Base-by-base conservation (phyloP, 2,797 vertebrate species). In the Sardinella longiceps region DNA sequence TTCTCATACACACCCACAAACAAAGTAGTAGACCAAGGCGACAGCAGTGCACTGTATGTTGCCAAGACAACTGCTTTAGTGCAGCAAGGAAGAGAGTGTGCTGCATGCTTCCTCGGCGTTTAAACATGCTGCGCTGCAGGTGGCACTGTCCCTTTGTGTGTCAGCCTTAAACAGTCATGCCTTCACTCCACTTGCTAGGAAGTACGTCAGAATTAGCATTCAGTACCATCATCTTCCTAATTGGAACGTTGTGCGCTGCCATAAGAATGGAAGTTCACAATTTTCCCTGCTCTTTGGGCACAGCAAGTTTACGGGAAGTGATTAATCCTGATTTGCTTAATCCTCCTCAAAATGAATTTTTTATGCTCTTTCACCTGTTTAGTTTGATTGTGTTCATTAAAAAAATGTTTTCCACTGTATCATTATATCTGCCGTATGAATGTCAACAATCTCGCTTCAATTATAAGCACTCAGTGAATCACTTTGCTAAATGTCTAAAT, bases 31-130 rank as follows among this genome's bases (percentile, higher is more conserved):
- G 12, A 74, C 30, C 18, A 37, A 43, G 37, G 70, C 37, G 15
- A 39, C 15, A 20, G 33, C 18, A 20, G 33, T 82, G 37, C 46
- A 6, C 46, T 48, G 46, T 58, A 74, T 51, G 85, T 88, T 90
- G 81, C 88, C 84, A 90, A 87, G 85, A 84, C 81, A 48, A 88
- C 86, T 14, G 18, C 53, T 83, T 77, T 77, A 84, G 83, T 83
- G 48, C 84, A 81, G 77, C 28, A 50, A 84, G 46, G 56, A n/a
- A 39, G 81, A 82, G 60, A 83, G 70, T 5, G 45, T 58, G 82
- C 74, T 48, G 83, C 85, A 48, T 86, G 63, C 50, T 80, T 85
- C 74, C 25, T 37, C 50, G 43, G 18, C 74, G 80, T 84, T 82
- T 81, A 70, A 81, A 86, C 33, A 46, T 53, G 70, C 23, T 25